Percentiles rank a stretch among this genome's conserved stretches.
Evolutionary conservation across 2,888 invertebrate species (phyloP).

Genomic region (Epirrita christyi): DNA sequence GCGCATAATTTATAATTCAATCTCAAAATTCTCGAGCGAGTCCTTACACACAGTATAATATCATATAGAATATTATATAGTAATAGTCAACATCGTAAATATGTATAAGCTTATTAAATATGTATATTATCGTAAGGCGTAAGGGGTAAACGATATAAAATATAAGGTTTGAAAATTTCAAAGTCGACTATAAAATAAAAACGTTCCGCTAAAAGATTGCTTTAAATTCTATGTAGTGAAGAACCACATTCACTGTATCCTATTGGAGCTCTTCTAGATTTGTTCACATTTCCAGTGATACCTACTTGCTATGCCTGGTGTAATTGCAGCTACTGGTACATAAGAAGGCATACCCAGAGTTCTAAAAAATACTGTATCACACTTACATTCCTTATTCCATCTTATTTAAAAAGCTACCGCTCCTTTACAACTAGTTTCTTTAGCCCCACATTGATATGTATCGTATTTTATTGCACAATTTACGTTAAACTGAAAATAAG

Average conservation of each 20-base stretch:
- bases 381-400: constrained; percentile 64
- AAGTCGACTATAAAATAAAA: constrained; percentile 54
- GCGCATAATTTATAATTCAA: constrained; percentile 8
- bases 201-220: constrained; percentile 53
- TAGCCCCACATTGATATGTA: constrained; percentile 83
- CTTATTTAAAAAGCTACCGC: constrained; percentile 75
- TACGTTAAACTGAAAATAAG: constrained; percentile 61
- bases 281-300: constrained; percentile 56
- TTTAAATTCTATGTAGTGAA: constrained; percentile 50
- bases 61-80: constrained; percentile 63
- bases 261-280: constrained; percentile 34
- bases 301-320: constrained; percentile 51
- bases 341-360: constrained; percentile 77
- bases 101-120: constrained; percentile 76
- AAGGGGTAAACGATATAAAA: constrained; percentile 78
- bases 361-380: constrained; percentile 73
- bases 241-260: constrained; percentile 46
- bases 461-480: constrained; percentile 80
- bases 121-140: constrained; percentile 66
- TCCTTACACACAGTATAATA: constrained; percentile 48
- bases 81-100: constrained; percentile 83
- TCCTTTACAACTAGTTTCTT: constrained; percentile 66
- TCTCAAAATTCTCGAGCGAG: constrained; percentile 45
- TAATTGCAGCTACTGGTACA: constrained; percentile 52
- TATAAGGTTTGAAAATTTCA: constrained; percentile 60